phyloP scores from a whole-genome alignment of 2,888 invertebrate species.

The Criorhina ranunculi region DNA sequence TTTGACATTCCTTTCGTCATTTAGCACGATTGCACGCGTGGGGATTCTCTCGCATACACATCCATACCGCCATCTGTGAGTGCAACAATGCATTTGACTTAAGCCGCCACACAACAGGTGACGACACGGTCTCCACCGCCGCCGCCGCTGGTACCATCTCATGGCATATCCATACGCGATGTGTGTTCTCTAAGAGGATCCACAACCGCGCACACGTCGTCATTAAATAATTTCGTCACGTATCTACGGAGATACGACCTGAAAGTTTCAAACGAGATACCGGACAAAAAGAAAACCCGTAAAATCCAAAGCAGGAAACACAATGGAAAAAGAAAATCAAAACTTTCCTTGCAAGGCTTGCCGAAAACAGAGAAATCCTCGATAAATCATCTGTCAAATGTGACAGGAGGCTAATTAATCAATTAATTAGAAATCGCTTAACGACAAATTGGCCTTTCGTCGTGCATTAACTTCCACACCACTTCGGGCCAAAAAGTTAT shows the following conservation, averaged over 20 bases:
- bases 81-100: slow-evolving; percentile 68
- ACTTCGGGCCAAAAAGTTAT: slow-evolving; percentile 64
- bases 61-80: slow-evolving; percentile 34
- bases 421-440: slow-evolving; percentile 70
- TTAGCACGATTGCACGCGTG: slow-evolving; percentile 15
- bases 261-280: slow-evolving; percentile 12
- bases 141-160: too few relatives aligned
- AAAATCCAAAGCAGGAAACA: slow-evolving; percentile 37
- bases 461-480: slow-evolving; percentile 63
- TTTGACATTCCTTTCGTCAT: slow-evolving; percentile 17
- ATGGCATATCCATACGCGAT: slow-evolving; percentile 51
- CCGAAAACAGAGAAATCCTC: slow-evolving; percentile 37
- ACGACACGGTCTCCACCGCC: slow-evolving; percentile 23
- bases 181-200: slow-evolving; percentile 49
- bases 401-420: slow-evolving; percentile 66
- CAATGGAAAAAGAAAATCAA: slow-evolving; percentile 14
- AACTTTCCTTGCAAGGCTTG: not conserved
- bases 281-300: not conserved
- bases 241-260: slow-evolving; percentile 53
- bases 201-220: slow-evolving; percentile 45
- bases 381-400: slow-evolving; percentile 65
- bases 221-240: slow-evolving; percentile 69
- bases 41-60: slow-evolving; percentile 44
- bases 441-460: slow-evolving; percentile 73
- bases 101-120: slow-evolving; percentile 68